Base-by-base conservation (phyloP, 2,888 invertebrate species). In the Luperina nickerlii region DNA sequence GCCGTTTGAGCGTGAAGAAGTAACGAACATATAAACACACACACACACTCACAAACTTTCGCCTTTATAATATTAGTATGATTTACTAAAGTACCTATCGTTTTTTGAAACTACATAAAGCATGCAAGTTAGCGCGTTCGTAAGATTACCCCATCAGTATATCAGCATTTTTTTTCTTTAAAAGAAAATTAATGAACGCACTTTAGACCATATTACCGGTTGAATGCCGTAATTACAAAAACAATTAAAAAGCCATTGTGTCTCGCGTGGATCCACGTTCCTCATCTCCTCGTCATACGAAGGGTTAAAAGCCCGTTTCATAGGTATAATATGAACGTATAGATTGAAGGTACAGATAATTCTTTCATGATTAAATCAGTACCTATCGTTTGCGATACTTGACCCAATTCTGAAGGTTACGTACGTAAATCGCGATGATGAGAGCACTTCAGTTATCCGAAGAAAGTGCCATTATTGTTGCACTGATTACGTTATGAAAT, bases 341-440 rank as follows among this genome's bases (percentile, higher is more conserved):
- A 38, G 20, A 74, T 62, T 69, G 9, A 57, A n/a, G 68, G 18
- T 24, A 74, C 57, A 48, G 15, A 73, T 27, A 51, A 60, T 71
- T 65, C 78, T 60, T 81, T 83, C 63, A 78, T 54, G 45, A 72
- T 54, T 72, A 1, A 15, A 38, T 74, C 66, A 84, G 68, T 67
- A n/a, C n/a, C n/a, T n/a, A 24, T 65, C 79, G 63, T 42, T 72
- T 11, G 66, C 54, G 42, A 69, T 77, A 70, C 88, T 88, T 85
- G 88, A 88, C 85, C 85, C 20, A 73, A 32, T 77, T 85, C 18
- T 57, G n/a, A 77, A 85, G 79, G 62, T 54, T 68, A 66, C 18
- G 11, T 0, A 66, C 42, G 66, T 54, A 45, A 72, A 77, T 75
- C 75, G 6, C 18, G 2, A 3, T 24, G 65, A 70, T 70, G 87